A percentile compares a stretch with the other conserved stretches of the same genome.
These are phyloP conservation scores for Acleris sparsana DNA, from an alignment of 2,888 invertebrate genomes.

Conservation along the genomic window DNA sequence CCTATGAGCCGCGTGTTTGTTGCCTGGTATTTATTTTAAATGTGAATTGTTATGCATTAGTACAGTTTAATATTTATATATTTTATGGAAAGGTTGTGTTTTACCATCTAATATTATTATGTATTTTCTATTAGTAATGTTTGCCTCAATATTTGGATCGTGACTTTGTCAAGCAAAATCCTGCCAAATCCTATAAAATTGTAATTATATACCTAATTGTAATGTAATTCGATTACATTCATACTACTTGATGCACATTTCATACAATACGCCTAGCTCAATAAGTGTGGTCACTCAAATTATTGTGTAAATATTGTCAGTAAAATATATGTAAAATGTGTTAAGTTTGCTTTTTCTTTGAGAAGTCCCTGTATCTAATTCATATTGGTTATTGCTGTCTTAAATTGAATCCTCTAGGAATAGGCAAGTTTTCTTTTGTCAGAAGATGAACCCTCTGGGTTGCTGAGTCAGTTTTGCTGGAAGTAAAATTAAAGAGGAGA, in stretches of 20 bases:
- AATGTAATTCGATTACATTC: conserved; percentile 79
- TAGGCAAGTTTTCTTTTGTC: too few species aligned
- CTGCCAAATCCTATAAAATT: conserved; percentile 74
- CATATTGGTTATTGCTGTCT: too few species aligned
- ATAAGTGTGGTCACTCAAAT: conserved; percentile 82
- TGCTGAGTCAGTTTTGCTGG: too few species aligned
- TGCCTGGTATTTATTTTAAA: conserved; percentile 52
- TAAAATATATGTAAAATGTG: conserved; percentile 83
- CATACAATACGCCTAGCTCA: conserved; percentile 80
- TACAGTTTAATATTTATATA: conserved; percentile 56
- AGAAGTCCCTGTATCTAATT: conserved; percentile 7
- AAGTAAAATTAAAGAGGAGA: too few species aligned
- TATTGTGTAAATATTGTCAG: conserved; percentile 82
- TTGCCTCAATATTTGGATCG: conserved; percentile 61
- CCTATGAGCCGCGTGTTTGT: conserved; percentile 50
- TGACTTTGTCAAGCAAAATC: conserved; percentile 78
- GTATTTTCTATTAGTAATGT: conserved; percentile 55
- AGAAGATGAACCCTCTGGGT: too few species aligned
- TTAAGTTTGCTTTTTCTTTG: conserved; percentile 58
- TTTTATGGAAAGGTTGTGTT: conserved; percentile 71
- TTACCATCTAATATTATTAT: conserved; percentile 54
- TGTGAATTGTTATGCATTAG: conserved; percentile 56
- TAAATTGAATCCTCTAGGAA: too few species aligned
- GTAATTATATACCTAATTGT: conserved; percentile 53
- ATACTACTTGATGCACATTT: conserved; percentile 77